phyloP scores from a whole-genome alignment of 2,797 vertebrate species.

The Diplodus sargus region DNA sequence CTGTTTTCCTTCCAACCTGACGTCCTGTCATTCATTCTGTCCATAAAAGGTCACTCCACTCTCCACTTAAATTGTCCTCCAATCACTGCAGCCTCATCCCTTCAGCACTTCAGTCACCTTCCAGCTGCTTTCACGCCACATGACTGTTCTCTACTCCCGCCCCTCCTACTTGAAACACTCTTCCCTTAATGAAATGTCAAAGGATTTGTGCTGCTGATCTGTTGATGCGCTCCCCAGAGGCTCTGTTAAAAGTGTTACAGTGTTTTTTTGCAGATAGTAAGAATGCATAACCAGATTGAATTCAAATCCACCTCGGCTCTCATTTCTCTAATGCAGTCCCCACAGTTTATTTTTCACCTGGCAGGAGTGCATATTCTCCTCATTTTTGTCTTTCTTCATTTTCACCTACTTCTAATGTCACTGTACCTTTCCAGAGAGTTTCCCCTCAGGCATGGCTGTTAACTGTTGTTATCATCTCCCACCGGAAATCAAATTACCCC shows the following conservation, averaged over 20 bases:
- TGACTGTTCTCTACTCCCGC: slow-evolving; percentile 9
- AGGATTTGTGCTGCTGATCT: slow-evolving; percentile 49
- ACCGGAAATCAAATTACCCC: slow-evolving; percentile 84
- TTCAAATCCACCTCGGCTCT: slow-evolving; percentile 63
- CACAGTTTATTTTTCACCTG: slow-evolving; percentile 60
- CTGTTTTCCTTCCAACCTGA: slow-evolving; percentile 4
- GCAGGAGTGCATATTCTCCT: slow-evolving; percentile 29
- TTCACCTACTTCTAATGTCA: slow-evolving; percentile 51
- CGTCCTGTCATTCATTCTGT: neutral
- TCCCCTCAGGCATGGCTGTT: slow-evolving; percentile 64
- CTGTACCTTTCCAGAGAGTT: slow-evolving; percentile 63
- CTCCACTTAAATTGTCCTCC: slow-evolving; percentile 8
- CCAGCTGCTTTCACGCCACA: slow-evolving; percentile 38
- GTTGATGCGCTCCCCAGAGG: slow-evolving; percentile 5
- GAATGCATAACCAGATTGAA: slow-evolving; percentile 56
- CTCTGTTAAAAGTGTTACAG: slow-evolving; percentile 24
- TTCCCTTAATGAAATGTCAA: slow-evolving; percentile 62
- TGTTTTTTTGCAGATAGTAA: slow-evolving; percentile 38
- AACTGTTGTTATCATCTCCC: slow-evolving; percentile 79
- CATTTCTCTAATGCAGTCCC: slow-evolving; percentile 72
- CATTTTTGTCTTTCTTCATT: slow-evolving; percentile 31
- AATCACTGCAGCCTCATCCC: slow-evolving; percentile 13
- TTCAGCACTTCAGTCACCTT: slow-evolving; percentile 23
- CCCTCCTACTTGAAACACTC: slow-evolving; percentile 45
- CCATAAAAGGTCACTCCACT: slow-evolving; percentile 8